Percentiles rank a stretch among this genome's conserved stretches.
These are phyloP conservation scores for Leptopilina myrica DNA, from an alignment of 2,888 invertebrate genomes.

Conservation along the genomic window DNA sequence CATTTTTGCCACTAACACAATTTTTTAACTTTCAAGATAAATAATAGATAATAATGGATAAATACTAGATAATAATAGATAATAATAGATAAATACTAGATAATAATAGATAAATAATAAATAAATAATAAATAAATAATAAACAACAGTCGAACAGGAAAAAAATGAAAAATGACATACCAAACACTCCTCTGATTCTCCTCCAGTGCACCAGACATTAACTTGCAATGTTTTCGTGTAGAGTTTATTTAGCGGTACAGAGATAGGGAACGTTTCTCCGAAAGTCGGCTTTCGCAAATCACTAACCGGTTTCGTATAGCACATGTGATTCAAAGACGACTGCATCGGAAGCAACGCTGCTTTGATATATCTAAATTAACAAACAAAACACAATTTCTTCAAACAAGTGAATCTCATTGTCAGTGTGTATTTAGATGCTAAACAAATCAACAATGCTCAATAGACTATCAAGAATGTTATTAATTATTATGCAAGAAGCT, in stretches of 20 bases:
- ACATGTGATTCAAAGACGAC: slow-evolving; percentile 78
- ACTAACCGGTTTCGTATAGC: slow-evolving; percentile 84
- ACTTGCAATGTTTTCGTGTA: slow-evolving; percentile 94
- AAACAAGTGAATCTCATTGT: too few relatives aligned
- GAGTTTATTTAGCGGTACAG: slow-evolving; percentile 86
- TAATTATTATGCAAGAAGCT: too few relatives aligned
- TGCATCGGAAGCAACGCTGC: slow-evolving; percentile 85
- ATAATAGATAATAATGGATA: too few relatives aligned
- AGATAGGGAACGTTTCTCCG: slow-evolving; percentile 87
- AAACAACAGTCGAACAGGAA: not conserved
- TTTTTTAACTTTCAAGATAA: too few relatives aligned
- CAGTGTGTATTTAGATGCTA: too few relatives aligned
- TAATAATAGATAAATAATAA: too few relatives aligned
- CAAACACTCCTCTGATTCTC: slow-evolving; percentile 88
- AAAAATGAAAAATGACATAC: slow-evolving; percentile 79
- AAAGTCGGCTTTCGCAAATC: slow-evolving; percentile 87
- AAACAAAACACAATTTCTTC: slow-evolving; percentile 41
- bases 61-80: too few relatives aligned
- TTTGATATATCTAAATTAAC: slow-evolving; percentile 83
- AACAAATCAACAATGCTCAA: too few relatives aligned
- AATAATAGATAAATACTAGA: too few relatives aligned
- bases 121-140: too few relatives aligned
- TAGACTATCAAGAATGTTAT: too few relatives aligned
- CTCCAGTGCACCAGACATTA: slow-evolving; percentile 87
- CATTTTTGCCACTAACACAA: too few relatives aligned